Conservation (phyloP, 2,888 invertebrate genomes). For the Drosophila buzzatii region DNA sequence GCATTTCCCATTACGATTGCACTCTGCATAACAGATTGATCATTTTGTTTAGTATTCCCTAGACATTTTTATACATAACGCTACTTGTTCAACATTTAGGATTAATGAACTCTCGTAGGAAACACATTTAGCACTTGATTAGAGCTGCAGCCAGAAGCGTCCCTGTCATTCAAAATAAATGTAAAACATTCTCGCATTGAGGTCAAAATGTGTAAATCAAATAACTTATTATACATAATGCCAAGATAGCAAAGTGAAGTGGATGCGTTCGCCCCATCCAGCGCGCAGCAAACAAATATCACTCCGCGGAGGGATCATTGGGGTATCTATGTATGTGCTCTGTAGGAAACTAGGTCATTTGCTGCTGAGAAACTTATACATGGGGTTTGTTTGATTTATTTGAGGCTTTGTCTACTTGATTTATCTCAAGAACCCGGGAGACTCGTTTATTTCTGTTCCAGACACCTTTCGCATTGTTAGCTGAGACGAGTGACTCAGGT, state of each 20-base stretch:
- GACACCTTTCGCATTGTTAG: constrained; percentile 22
- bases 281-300: constrained; percentile 19
- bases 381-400: constrained; percentile 64
- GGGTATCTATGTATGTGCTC: constrained; percentile 24
- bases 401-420: constrained; percentile 66
- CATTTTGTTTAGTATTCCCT: background rate
- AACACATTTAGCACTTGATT: constrained; percentile 11
- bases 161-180: constrained; percentile 44
- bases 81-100: background rate
- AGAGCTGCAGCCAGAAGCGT: constrained; percentile 15
- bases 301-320: constrained; percentile 31
- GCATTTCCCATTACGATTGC: background rate
- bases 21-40: background rate
- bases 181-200: constrained; percentile 52
- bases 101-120: constrained; percentile 6
- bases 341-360: constrained; percentile 67
- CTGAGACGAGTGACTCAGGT: constrained; percentile 16
- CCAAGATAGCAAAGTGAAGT: constrained; percentile 12
- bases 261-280: constrained; percentile 7
- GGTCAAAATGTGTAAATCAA: constrained; percentile 70
- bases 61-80: background rate
- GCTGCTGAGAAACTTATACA: constrained; percentile 27
- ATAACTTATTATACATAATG: constrained; percentile 40
- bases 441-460: constrained; percentile 57
- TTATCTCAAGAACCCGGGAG: constrained; percentile 49